These are phyloP conservation scores for Dendrolimus punctatus DNA, from an alignment of 1,140 invertebrate species.

Conservation along the genomic window DNA sequence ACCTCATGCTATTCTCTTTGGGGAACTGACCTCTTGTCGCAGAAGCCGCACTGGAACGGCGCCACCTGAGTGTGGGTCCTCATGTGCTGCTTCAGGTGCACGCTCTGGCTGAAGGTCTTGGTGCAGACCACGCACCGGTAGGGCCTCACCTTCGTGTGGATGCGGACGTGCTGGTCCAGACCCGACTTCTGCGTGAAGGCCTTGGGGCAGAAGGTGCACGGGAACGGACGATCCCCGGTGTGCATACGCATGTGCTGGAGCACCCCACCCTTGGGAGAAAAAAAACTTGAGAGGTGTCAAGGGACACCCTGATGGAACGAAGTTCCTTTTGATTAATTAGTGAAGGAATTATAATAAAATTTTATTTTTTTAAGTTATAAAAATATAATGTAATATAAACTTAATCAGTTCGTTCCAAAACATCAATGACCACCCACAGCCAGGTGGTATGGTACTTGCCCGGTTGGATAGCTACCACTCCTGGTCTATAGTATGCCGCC, in stretches of 20 bases:
- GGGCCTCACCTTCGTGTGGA: slow-evolving; percentile 77
- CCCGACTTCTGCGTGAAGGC: slow-evolving; percentile 86
- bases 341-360: no score
- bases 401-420: no score
- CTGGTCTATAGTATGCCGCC: no score
- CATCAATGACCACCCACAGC: no score
- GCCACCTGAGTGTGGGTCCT: slow-evolving; percentile 76
- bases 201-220: slow-evolving; percentile 87
- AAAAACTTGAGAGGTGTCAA: not conserved
- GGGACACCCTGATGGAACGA: not conserved
- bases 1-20: no score
- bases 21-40: slow-evolving; percentile 49
- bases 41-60: slow-evolving; percentile 80
- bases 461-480: no score
- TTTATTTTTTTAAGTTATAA: no score
- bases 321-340: no score
- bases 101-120: slow-evolving; percentile 74
- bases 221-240: slow-evolving; percentile 83
- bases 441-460: no score
- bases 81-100: slow-evolving; percentile 66
- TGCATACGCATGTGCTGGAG: slow-evolving; percentile 74
- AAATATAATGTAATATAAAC: no score
- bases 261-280: slow-evolving; percentile 35
- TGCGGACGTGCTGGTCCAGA: slow-evolving; percentile 75
- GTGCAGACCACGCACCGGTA: slow-evolving; percentile 80